phyloP scores from a whole-genome alignment of 2,888 invertebrate genomes.

The Clivina fossor region DNA sequence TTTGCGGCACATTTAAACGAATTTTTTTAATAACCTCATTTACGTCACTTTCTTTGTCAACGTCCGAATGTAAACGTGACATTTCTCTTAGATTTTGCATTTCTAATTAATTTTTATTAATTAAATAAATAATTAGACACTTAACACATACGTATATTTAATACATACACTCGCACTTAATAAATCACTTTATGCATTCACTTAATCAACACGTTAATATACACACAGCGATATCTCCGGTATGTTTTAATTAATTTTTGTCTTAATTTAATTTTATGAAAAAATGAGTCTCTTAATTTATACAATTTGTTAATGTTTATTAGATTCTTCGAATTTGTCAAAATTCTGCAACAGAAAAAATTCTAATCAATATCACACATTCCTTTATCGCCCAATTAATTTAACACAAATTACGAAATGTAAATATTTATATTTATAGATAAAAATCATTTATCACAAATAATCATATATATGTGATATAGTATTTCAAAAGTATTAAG shows the following conservation, averaged over 20 bases:
- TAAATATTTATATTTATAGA: background rate
- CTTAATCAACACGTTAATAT: too few species aligned
- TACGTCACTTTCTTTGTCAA: slow-evolving; percentile 44
- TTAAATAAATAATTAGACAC: slow-evolving; percentile 9
- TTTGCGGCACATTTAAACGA: slow-evolving; percentile 41
- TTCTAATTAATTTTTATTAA: slow-evolving; percentile 32
- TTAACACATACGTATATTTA: slow-evolving; percentile 2
- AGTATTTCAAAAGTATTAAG: background rate
- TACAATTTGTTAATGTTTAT: too few species aligned
- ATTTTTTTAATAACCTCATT: slow-evolving; percentile 48
- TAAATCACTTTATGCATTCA: too few species aligned
- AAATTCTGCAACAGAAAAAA: slow-evolving; percentile 1
- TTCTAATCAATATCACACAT: background rate
- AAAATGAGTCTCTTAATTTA: too few species aligned
- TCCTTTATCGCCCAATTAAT: background rate
- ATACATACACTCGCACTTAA: slow-evolving; percentile 18
- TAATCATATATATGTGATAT: background rate
- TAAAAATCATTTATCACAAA: background rate
- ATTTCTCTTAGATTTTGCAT: slow-evolving; percentile 49
- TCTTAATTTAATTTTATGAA: too few species aligned
- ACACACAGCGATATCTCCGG: too few species aligned
- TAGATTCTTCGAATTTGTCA: too few species aligned
- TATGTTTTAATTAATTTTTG: too few species aligned
- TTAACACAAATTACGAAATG: background rate
- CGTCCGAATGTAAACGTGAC: slow-evolving; percentile 39